These are phyloP conservation scores for Yponomeuta cagnagella DNA, from an alignment of 2,888 invertebrate species.

Conservation along the genomic window DNA sequence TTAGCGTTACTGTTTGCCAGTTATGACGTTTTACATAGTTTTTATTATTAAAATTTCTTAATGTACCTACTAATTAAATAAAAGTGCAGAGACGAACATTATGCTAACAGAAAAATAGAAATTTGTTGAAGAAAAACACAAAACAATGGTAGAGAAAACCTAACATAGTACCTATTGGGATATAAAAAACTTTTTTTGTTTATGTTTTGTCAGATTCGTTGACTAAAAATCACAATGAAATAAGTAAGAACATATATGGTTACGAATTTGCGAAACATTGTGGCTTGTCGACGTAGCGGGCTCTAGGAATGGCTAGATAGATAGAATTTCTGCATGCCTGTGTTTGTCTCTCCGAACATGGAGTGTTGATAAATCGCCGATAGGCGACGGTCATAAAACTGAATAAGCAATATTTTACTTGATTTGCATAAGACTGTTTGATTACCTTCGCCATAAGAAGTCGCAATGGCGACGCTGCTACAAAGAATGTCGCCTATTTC, in stretches of 20 bases:
- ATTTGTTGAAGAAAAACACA: background rate
- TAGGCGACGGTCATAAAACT: slow-evolving; percentile 51
- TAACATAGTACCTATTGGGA: background rate
- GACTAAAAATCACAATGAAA: slow-evolving; percentile 16
- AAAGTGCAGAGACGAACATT: no score
- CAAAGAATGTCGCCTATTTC: slow-evolving; percentile 55
- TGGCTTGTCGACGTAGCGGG: slow-evolving; percentile 39
- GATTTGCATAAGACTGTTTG: slow-evolving; percentile 62
- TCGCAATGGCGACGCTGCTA: slow-evolving; percentile 36
- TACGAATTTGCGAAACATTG: slow-evolving; percentile 32
- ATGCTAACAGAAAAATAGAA: no score
- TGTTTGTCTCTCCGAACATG: slow-evolving; percentile 40
- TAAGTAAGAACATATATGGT: slow-evolving; percentile 32
- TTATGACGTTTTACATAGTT: slow-evolving; percentile 30
- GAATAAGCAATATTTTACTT: slow-evolving; percentile 45
- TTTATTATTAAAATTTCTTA: background rate
- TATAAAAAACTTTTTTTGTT: background rate
- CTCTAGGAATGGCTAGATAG: slow-evolving; percentile 32
- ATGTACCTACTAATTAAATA: no score
- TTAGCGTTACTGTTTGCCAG: slow-evolving; percentile 50
- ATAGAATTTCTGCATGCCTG: slow-evolving; percentile 42
- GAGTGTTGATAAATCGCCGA: slow-evolving; percentile 51
- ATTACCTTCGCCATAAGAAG: slow-evolving; percentile 38
- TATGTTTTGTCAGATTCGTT: background rate
- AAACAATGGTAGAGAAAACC: background rate